Evolutionary conservation across 2,888 invertebrate genomes (phyloP).

Genomic region (Caenorhabditis macrosperma): DNA sequence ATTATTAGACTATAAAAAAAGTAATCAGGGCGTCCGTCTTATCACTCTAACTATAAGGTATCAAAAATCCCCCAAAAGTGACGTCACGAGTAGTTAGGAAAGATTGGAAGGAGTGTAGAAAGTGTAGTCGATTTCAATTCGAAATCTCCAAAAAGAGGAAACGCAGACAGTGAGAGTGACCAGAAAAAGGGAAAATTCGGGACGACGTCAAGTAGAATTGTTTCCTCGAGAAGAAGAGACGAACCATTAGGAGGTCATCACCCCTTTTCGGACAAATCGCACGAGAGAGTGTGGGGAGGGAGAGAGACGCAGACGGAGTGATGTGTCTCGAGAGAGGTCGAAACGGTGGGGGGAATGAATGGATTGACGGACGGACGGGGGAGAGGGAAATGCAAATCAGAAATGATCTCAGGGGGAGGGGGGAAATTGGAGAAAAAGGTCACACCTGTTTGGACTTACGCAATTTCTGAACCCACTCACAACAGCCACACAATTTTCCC

Average conservation of each 20-base stretch:
- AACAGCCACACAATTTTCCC: no score
- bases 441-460: no score
- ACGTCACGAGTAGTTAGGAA: no score
- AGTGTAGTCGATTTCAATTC: no score
- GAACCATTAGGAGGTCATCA: constrained; percentile 44
- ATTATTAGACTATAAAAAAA: no score
- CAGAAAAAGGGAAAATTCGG: no score
- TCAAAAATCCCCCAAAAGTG: no score
- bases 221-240: neutral
- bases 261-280: constrained; percentile 34
- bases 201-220: no score
- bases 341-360: neutral
- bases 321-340: constrained; percentile 19
- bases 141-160: neutral
- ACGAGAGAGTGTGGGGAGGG: constrained; percentile 13
- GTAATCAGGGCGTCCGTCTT: no score
- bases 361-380: neutral
- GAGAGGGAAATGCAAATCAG: neutral
- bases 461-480: no score
- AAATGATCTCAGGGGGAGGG: neutral
- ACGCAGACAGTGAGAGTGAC: neutral
- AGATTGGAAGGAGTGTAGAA: no score
- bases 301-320: constrained; percentile 22
- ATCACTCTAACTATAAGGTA: no score
- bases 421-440: neutral